These are phyloP conservation scores for Hybognathus amarus DNA, from an alignment of 2,797 vertebrate genomes.

Conservation along the genomic window DNA sequence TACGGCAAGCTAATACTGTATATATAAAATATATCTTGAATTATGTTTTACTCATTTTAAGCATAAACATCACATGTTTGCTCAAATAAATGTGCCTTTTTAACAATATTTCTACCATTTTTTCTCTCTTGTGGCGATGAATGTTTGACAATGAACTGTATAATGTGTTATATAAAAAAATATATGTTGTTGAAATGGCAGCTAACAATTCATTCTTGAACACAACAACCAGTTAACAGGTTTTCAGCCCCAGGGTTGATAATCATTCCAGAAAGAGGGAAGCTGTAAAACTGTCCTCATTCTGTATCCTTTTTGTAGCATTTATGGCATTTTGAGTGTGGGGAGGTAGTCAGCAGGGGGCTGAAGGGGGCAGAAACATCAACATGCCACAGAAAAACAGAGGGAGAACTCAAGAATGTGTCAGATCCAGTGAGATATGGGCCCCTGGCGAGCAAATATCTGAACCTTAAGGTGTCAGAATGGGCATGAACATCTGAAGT, in stretches of 20 bases:
- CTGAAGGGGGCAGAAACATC: conserved; percentile 56
- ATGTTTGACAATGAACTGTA: neutral
- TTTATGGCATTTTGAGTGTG: conserved; percentile 51
- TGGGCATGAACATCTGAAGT: conserved; percentile 17
- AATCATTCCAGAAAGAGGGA: conserved; percentile 54
- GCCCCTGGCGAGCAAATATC: conserved; percentile 63
- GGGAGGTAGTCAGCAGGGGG: conserved; percentile 40
- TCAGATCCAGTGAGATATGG: conserved; percentile 66
- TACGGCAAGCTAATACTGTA: neutral
- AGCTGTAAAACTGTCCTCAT: conserved; percentile 50
- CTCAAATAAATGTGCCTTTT: neutral
- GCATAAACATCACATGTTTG: neutral
- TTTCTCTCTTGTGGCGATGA: neutral
- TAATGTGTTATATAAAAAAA: neutral
- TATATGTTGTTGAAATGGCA: neutral
- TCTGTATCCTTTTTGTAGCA: conserved; percentile 60
- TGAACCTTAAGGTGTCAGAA: conserved; percentile 58
- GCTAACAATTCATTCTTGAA: neutral
- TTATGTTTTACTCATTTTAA: neutral
- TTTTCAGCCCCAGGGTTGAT: conserved; percentile 46
- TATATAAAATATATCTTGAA: neutral
- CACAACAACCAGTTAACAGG: conserved; percentile 29
- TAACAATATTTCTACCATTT: neutral
- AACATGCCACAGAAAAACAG: conserved; percentile 57
- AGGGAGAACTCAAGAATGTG: conserved; percentile 69